Evolutionary conservation across 2,797 vertebrate genomes (phyloP).

Genomic region (Enteromius anoplus): DNA sequence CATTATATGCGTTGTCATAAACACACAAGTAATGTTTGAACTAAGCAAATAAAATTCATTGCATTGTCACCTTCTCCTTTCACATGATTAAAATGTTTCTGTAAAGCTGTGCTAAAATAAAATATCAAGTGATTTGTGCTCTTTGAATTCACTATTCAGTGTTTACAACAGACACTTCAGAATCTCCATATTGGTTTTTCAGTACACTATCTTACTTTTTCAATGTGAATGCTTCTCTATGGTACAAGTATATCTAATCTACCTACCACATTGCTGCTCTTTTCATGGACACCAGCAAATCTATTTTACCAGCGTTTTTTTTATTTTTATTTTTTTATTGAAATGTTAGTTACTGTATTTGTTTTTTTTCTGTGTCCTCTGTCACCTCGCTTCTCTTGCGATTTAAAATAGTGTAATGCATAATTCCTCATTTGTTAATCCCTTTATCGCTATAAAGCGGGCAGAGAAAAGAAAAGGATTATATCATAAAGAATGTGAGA

Average conservation of each 20-base stretch:
- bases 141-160: conserved; percentile 14
- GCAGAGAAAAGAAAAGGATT: conserved; percentile 37
- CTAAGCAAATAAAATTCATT: not conserved
- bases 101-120: not conserved
- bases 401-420: not conserved
- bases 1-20: not conserved
- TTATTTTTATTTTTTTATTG: too few species aligned
- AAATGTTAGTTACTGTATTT: not conserved
- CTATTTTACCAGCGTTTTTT: not conserved
- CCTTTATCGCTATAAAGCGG: conserved; percentile 24
- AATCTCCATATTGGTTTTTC: not conserved
- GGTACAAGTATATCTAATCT: conserved; percentile 2
- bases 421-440: conserved; percentile 38
- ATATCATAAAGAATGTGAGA: conserved; percentile 43
- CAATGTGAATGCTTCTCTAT: not conserved
- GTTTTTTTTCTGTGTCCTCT: not conserved
- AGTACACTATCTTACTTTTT: not conserved
- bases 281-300: not conserved
- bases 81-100: not conserved
- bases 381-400: not conserved
- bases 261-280: not conserved
- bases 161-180: not conserved
- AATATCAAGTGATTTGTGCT: conserved; percentile 16
- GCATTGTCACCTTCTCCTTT: not conserved
- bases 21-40: not conserved